Conservation (phyloP, 2,888 invertebrate species). For the Tachina grossa region DNA sequence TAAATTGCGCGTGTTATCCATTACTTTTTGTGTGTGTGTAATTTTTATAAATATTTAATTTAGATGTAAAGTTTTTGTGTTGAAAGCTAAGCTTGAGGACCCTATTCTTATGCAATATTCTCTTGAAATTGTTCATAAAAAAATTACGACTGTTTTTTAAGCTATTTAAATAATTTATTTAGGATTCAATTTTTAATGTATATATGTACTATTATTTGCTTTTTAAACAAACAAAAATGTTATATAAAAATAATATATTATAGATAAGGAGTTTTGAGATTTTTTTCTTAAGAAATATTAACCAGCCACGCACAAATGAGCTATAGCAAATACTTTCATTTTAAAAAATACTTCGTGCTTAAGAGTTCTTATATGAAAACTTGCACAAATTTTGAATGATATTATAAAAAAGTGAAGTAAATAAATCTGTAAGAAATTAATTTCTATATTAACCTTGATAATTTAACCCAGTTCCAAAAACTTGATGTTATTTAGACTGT, state of each 20-base stretch:
- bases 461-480: no score
- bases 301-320: slow-evolving; percentile 33
- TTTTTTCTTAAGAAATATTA: slow-evolving; percentile 2
- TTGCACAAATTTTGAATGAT: no score
- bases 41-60: slow-evolving; percentile 33
- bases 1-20: slow-evolving; percentile 73
- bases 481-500: no score
- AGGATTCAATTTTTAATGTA: slow-evolving; percentile 23
- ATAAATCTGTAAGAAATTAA: no score
- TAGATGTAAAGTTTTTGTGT: slow-evolving; percentile 48
- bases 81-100: slow-evolving; percentile 69
- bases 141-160: slow-evolving; percentile 38
- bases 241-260: slow-evolving; percentile 7
- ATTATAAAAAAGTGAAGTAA: no score
- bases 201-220: slow-evolving; percentile 4
- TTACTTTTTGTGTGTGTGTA: slow-evolving; percentile 56
- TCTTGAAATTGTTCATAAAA: slow-evolving; percentile 19
- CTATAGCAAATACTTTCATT: not conserved
- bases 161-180: slow-evolving; percentile 54
- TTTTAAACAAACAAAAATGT: slow-evolving; percentile 8
- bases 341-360: no score
- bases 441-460: no score
- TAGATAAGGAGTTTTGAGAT: slow-evolving; percentile 36
- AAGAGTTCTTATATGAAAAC: no score
- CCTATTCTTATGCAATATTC: slow-evolving; percentile 23